A percentile compares a stretch with the other conserved stretches of the same genome.
Conservation (phyloP, 2,797 vertebrate genomes). For the Antennarius maculatus region DNA sequence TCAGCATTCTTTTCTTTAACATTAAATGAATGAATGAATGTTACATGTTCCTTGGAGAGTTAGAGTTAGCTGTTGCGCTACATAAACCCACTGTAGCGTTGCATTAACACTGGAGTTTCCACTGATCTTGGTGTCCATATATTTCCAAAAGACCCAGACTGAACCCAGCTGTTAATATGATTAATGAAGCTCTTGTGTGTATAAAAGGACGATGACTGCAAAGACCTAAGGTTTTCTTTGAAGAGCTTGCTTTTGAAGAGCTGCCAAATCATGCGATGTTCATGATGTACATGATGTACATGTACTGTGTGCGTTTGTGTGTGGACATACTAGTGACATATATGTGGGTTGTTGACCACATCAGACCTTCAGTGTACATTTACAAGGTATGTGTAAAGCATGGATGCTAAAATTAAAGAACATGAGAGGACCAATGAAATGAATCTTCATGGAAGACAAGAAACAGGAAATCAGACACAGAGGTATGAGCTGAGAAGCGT, state of each 20-base stretch:
- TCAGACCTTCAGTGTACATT: slow-evolving; percentile 4
- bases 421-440: not conserved
- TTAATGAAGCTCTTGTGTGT: slow-evolving; percentile 19
- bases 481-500: not conserved
- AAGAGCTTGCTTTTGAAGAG: not conserved
- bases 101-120: not conserved
- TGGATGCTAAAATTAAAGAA: slow-evolving; percentile 17
- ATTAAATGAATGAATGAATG: not conserved
- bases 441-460: not conserved
- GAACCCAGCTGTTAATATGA: slow-evolving; percentile 36
- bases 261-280: slow-evolving; percentile 6
- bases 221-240: slow-evolving; percentile 21
- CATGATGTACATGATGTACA: not conserved
- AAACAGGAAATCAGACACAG: not conserved
- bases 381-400: not conserved
- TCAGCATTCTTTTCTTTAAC: not conserved
- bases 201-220: slow-evolving; percentile 1
- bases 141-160: slow-evolving; percentile 5
- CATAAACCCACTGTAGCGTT: slow-evolving; percentile 6
- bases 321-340: not conserved
- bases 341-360: slow-evolving; percentile 23
- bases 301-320: not conserved
- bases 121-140: slow-evolving; percentile 10
- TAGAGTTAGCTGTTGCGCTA: not conserved
- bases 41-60: not conserved